phyloP scores from a whole-genome alignment of 1,140 invertebrate species.

The Zaprionus tsacasi region DNA sequence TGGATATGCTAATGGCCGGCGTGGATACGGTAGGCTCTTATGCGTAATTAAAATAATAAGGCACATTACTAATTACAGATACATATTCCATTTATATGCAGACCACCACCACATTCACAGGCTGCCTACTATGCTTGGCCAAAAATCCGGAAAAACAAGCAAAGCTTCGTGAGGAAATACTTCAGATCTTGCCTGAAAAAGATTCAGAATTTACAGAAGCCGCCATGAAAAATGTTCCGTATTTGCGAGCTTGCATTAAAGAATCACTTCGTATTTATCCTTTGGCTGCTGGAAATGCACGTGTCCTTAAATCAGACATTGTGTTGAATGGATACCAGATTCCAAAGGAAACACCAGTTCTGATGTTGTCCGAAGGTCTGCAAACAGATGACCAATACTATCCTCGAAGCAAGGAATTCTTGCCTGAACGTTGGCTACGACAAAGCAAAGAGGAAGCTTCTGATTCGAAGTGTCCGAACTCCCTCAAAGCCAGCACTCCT shows the following conservation, averaged over 20 bases:
- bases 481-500: constrained; percentile 76
- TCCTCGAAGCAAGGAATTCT: constrained; percentile 84
- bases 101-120: constrained; percentile 58
- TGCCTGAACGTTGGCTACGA: constrained; percentile 87
- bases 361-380: constrained; percentile 78
- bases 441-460: constrained; percentile 44
- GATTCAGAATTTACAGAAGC: constrained; percentile 85
- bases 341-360: constrained; percentile 85
- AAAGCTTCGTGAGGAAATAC: constrained; percentile 89
- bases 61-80: background rate
- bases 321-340: constrained; percentile 86
- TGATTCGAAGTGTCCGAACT: constrained; percentile 62
- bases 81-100: background rate
- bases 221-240: constrained; percentile 86
- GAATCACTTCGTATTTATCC: constrained; percentile 86
- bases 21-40: constrained; percentile 75
- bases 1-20: constrained; percentile 83
- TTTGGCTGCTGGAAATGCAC: constrained; percentile 84
- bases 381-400: constrained; percentile 84
- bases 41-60: background rate
- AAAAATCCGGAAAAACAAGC: constrained; percentile 90
- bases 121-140: constrained; percentile 85
- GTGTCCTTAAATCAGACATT: constrained; percentile 85
- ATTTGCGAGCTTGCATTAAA: constrained; percentile 88
- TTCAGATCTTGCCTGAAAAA: constrained; percentile 85